These are phyloP conservation scores for Bugula neritina DNA, from an alignment of 2,888 invertebrate genomes.

Conservation along the genomic window DNA sequence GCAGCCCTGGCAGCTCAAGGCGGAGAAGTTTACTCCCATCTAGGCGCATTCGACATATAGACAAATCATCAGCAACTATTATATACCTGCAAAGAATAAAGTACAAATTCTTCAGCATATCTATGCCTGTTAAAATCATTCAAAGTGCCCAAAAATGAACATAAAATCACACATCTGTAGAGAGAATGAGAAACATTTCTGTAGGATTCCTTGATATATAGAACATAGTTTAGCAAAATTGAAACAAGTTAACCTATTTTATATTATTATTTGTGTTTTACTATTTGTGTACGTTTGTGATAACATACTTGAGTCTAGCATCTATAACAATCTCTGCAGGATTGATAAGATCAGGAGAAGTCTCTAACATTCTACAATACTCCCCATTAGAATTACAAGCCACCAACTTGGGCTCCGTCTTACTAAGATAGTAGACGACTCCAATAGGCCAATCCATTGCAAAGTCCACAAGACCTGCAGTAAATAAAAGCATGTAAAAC, in stretches of 20 bases:
- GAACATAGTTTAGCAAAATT: too few relatives aligned
- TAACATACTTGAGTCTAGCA: neutral
- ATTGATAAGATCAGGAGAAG: neutral
- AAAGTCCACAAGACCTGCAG: constrained; percentile 5
- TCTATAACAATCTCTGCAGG: constrained; percentile 8
- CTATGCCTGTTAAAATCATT: too few relatives aligned
- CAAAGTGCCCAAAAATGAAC: too few relatives aligned
- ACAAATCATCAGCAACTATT: neutral
- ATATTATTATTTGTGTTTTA: too few relatives aligned
- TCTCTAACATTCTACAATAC: neutral
- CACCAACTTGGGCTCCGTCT: neutral
- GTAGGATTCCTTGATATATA: too few relatives aligned
- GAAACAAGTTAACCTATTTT: too few relatives aligned
- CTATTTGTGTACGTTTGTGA: too few relatives aligned
- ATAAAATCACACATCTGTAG: too few relatives aligned
- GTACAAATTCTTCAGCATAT: too few relatives aligned
- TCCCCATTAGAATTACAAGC: neutral
- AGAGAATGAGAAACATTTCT: too few relatives aligned
- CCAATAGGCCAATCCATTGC: constrained; percentile 18
- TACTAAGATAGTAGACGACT: constrained; percentile 5
- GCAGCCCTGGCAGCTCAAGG: neutral
- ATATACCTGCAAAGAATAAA: neutral
- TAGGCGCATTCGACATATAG: neutral
- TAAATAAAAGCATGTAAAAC: too few relatives aligned
- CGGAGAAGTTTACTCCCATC: neutral